Conservation (phyloP, 1,140 invertebrate species). For the Drosophila murphyi region DNA sequence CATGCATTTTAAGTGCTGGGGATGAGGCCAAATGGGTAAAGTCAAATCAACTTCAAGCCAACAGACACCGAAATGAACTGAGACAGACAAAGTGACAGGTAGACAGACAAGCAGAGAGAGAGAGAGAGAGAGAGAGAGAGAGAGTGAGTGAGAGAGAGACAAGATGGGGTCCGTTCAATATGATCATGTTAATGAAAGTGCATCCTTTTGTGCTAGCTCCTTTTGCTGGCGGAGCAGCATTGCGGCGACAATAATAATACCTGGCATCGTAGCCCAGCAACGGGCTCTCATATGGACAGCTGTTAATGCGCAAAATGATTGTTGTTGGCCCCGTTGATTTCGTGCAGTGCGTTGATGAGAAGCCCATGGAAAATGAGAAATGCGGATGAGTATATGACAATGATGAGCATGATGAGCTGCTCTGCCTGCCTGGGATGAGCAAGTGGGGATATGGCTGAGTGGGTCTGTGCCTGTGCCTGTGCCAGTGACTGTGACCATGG, state of each 20-base stretch:
- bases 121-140: conserved; percentile 1
- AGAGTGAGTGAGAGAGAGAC: conserved; percentile 11
- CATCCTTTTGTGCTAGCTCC: conserved; percentile 41
- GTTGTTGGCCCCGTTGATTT: conserved; percentile 19
- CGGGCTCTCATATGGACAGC: conserved; percentile 85
- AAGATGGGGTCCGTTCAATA: conserved; percentile 45
- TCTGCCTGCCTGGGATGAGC: neutral
- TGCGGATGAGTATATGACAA: conserved; percentile 25
- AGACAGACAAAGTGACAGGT: conserved; percentile 12
- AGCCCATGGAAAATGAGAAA: conserved; percentile 55
- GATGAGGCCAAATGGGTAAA: conserved; percentile 37
- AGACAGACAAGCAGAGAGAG: conserved; percentile 9
- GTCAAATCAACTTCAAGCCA: conserved; percentile 69
- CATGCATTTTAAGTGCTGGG: conserved; percentile 36
- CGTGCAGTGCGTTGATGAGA: conserved; percentile 23
- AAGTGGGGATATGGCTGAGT: neutral
- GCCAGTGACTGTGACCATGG: conserved; percentile 32
- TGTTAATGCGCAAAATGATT: conserved; percentile 82
- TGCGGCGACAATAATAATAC: conserved; percentile 67
- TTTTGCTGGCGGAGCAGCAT: conserved; percentile 20
- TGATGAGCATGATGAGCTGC: conserved; percentile 7
- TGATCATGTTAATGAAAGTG: conserved; percentile 79
- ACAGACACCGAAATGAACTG: conserved; percentile 27
- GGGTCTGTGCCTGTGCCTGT: neutral
- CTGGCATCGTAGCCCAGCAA: conserved; percentile 85